Conservation (phyloP, 2,888 invertebrate species). For the Drosophila austrosaltans region DNA sequence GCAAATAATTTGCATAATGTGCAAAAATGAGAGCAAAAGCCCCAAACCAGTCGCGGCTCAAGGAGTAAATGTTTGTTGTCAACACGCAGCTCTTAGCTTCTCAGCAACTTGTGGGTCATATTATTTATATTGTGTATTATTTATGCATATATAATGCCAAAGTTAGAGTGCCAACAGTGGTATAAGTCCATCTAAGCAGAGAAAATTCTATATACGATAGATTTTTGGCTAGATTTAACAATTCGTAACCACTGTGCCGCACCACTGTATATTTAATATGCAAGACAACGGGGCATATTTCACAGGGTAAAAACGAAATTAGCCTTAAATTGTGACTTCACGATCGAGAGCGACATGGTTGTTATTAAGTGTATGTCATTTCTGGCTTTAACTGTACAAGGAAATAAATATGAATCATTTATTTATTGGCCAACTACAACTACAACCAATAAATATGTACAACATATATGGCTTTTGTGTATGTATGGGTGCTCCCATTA, state of each 20-base stretch:
- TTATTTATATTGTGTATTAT: slow-evolving; percentile 68
- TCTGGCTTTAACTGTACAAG: slow-evolving; percentile 10
- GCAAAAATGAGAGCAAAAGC: slow-evolving; percentile 27
- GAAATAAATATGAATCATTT: slow-evolving; percentile 54
- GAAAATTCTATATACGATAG: not conserved
- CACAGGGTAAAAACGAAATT: slow-evolving; percentile 66
- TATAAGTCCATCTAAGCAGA: not conserved
- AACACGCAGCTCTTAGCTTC: slow-evolving; percentile 54
- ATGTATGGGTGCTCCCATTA: slow-evolving; percentile 50
- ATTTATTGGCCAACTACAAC: slow-evolving; percentile 52
- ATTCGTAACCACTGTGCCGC: slow-evolving; percentile 23
- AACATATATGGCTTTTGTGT: not conserved
- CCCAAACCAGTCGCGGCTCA: slow-evolving; percentile 7
- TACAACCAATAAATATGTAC: slow-evolving; percentile 5
- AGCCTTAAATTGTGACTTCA: slow-evolving; percentile 68
- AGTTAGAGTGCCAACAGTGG: slow-evolving; percentile 54
- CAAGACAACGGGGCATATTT: slow-evolving; percentile 66
- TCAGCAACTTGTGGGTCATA: slow-evolving; percentile 49
- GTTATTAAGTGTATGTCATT: slow-evolving; percentile 63
- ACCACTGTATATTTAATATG: slow-evolving; percentile 51
- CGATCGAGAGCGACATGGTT: slow-evolving; percentile 57
- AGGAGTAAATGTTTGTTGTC: slow-evolving; percentile 54
- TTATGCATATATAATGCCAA: slow-evolving; percentile 65
- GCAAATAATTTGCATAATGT: slow-evolving; percentile 77
- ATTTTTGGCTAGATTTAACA: not conserved